Conservation (phyloP, 2,797 vertebrate species). For the Perdix hodgsoniae region DNA sequence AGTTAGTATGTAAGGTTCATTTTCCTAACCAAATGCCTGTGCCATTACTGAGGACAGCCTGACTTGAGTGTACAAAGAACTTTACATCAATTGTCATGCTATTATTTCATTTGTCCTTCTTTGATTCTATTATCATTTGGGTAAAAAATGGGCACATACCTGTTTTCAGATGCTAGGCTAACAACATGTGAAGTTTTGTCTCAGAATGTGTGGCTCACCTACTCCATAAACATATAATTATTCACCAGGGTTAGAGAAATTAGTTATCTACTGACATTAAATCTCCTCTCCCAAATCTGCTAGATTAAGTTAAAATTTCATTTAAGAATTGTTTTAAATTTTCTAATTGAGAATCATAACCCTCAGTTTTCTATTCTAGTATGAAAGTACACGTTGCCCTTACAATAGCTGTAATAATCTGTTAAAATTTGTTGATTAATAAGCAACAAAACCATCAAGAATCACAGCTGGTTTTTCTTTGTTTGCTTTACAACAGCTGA, state of each 20-base stretch:
- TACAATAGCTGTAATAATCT: background rate
- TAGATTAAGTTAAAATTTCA: background rate
- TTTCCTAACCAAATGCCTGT: background rate
- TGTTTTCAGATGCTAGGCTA: background rate
- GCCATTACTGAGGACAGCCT: background rate
- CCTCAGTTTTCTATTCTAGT: background rate
- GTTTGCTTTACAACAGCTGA: background rate
- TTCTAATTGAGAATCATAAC: background rate
- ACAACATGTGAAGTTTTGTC: background rate
- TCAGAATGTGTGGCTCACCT: background rate
- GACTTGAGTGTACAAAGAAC: background rate
- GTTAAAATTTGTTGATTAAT: background rate
- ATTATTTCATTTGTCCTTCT: background rate
- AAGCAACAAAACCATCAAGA: background rate
- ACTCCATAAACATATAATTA: background rate
- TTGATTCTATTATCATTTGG: background rate
- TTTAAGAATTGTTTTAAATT: background rate
- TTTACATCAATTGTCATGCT: rapidly evolving
- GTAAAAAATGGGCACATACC: background rate
- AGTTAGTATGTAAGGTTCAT: background rate
- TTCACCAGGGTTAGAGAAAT: background rate
- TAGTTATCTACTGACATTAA: background rate
- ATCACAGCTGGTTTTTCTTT: background rate
- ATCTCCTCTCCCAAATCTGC: background rate
- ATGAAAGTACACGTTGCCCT: background rate